A percentile compares a stretch with the other conserved stretches of the same genome.
Conservation (phyloP, 2,888 invertebrate species). For the Nephrotoma appendiculata region DNA sequence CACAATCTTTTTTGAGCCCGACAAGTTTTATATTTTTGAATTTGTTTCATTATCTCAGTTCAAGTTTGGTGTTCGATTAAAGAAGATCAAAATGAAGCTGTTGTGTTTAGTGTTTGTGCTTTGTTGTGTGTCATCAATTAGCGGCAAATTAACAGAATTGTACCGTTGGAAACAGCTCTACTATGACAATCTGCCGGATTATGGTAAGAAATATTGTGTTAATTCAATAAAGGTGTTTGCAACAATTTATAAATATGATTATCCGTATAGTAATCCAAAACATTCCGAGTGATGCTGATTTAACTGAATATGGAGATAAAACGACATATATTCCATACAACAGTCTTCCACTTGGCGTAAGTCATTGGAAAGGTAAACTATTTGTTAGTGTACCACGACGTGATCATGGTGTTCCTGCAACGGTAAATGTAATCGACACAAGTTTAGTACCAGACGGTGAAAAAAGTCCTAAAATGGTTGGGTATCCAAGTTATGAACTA, state of each 20-base stretch:
- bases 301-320: not conserved
- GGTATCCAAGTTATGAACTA: conserved; percentile 25
- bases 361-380: conserved; percentile 18
- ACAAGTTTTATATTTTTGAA: not conserved
- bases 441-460: not conserved
- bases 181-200: conserved; percentile 16
- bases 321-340: conserved; percentile 24
- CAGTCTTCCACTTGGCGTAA: conserved; percentile 30
- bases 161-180: conserved; percentile 30
- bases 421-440: conserved; percentile 38
- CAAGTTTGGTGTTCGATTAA: not conserved
- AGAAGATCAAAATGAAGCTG: not conserved
- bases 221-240: not conserved
- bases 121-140: not conserved
- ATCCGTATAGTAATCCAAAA: not conserved
- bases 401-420: conserved; percentile 46
- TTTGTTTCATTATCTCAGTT: not conserved
- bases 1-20: not conserved
- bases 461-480: conserved; percentile 23
- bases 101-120: not conserved
- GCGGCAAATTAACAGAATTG: conserved; percentile 23
- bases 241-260: not conserved
- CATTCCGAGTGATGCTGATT: not conserved
- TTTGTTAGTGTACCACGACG: conserved; percentile 42
- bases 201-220: not conserved